These are phyloP conservation scores for Elysia chlorotica DNA, from an alignment of 1,140 invertebrate genomes.

Conservation along the genomic window DNA sequence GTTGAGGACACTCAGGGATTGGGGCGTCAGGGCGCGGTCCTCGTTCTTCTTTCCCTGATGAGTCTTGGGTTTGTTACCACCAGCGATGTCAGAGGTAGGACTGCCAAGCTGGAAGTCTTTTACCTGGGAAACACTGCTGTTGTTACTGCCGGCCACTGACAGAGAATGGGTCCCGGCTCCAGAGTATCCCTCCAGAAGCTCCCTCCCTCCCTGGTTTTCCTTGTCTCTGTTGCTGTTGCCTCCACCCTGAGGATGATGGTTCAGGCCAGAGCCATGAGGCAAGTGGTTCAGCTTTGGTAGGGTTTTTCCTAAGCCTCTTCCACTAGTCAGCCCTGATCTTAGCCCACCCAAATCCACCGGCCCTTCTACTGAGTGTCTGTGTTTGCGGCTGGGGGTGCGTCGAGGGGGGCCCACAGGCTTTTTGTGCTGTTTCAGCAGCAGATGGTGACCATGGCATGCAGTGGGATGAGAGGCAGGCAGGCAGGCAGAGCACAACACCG, in stretches of 20 bases:
- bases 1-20: slow-evolving; percentile 6
- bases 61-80: too few species aligned
- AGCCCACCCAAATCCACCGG: too few species aligned
- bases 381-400: slow-evolving; percentile 42
- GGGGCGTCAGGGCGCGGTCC: background rate
- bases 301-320: too few species aligned
- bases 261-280: too few species aligned
- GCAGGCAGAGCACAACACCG: too few species aligned
- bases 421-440: slow-evolving; percentile 41
- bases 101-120: background rate
- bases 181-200: slow-evolving; percentile 21
- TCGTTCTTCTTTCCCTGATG: slow-evolving; percentile 2
- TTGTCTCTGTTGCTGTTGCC: slow-evolving; percentile 24
- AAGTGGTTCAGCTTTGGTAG: too few species aligned
- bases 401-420: slow-evolving; percentile 45
- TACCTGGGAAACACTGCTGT: background rate
- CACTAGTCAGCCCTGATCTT: too few species aligned
- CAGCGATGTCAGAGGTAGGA: too few species aligned
- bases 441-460: background rate
- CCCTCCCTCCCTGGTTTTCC: slow-evolving; percentile 24
- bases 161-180: background rate
- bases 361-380: slow-evolving; percentile 32
- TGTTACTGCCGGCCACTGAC: slow-evolving; percentile 22
- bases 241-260: too few species aligned
- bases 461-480: background rate